A percentile compares a stretch with the other conserved stretches of the same genome.
These are phyloP conservation scores for Geopemphigus sp. DNA, from an alignment of 1,140 invertebrate species.

Conservation along the genomic window DNA sequence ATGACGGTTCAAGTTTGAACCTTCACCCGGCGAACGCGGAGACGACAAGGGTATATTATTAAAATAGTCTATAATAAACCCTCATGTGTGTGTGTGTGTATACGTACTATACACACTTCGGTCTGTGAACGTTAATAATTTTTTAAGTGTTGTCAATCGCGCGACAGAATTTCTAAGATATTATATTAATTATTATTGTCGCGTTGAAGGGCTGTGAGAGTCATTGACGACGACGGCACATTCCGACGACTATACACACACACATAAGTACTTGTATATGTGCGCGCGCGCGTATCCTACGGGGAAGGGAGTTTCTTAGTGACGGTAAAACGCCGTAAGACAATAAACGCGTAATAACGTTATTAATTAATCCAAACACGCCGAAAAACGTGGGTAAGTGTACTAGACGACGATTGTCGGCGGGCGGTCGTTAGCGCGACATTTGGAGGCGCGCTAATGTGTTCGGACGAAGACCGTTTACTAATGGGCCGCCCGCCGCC, in stretches of 20 bases:
- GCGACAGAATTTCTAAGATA: background rate
- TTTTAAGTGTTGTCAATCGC: conserved; percentile 15
- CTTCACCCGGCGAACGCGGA: background rate
- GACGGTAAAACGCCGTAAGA: background rate
- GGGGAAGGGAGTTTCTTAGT: no score
- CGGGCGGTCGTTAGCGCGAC: background rate
- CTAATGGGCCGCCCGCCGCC: no score
- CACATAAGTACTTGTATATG: background rate
- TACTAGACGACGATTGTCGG: background rate
- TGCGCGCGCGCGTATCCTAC: no score
- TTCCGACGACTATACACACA: background rate
- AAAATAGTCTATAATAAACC: background rate
- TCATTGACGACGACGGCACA: conserved; percentile 9
- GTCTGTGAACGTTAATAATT: conserved; percentile 15
- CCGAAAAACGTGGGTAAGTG: no score
- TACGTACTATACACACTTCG: no score
- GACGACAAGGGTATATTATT: background rate
- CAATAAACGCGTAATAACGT: no score
- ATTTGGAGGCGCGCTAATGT: conserved; percentile 3
- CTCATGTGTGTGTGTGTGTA: background rate
- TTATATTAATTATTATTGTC: conserved; percentile 28
- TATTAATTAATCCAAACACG: conserved; percentile 25
- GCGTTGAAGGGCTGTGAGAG: conserved; percentile 7
- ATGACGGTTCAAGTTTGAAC: background rate
- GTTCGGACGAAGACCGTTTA: background rate